Percentiles rank a stretch among this genome's conserved stretches.
Evolutionary conservation across 2,888 invertebrate genomes (phyloP).

Genomic region (Leptogaster cylindrica): DNA sequence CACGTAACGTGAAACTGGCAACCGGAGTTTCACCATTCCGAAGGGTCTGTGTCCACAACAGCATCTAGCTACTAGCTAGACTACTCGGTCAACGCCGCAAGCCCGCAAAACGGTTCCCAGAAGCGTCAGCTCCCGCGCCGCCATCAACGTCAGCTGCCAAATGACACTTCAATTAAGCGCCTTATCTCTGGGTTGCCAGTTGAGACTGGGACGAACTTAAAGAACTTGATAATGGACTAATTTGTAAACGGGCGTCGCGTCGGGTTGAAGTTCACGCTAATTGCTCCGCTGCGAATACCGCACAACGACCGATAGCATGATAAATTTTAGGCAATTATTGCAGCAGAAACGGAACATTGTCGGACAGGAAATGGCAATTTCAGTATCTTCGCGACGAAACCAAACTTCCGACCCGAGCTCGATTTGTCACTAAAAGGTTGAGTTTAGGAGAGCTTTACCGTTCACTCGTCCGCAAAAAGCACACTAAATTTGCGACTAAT

Average conservation of each 20-base stretch:
- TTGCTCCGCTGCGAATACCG: too few relatives aligned
- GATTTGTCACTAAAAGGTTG: neutral
- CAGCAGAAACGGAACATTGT: neutral
- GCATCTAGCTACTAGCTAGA: constrained; percentile 1
- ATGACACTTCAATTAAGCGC: neutral
- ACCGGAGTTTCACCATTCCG: neutral
- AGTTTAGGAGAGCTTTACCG: constrained; percentile 9
- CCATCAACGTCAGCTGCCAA: constrained; percentile 23
- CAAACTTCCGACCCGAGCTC: too few relatives aligned
- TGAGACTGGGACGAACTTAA: too few relatives aligned
- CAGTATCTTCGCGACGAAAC: too few relatives aligned
- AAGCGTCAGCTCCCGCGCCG: constrained; percentile 5
- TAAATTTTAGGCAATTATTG: neutral
- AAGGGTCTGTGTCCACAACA: neutral
- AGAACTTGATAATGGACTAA: too few relatives aligned
- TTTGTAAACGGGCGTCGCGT: too few relatives aligned
- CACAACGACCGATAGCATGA: neutral
- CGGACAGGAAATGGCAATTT: too few relatives aligned
- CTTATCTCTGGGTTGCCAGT: constrained; percentile 29
- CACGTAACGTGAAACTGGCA: neutral
- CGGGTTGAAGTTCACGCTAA: too few relatives aligned
- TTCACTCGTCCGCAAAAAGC: constrained; percentile 6
- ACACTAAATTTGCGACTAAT: constrained; percentile 7
- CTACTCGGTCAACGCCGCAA: too few relatives aligned
- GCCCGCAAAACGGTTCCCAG: constrained; percentile 12